Evolutionary conservation across 2,113 vertebrate species (phyloP).

Genomic region (Indicator indicator): DNA sequence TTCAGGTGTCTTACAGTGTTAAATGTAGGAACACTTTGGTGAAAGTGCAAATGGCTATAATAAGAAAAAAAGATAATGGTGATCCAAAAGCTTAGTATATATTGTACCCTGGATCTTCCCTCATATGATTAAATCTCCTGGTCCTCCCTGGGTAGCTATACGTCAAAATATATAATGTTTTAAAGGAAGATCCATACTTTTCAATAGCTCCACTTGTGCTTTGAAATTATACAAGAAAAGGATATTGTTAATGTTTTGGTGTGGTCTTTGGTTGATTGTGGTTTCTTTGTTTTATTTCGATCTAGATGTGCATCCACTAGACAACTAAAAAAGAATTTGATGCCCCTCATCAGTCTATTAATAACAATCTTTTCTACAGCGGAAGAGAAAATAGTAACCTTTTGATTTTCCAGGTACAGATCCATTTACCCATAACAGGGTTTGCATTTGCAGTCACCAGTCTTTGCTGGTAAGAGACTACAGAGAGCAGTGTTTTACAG

Average conservation of each 20-base stretch:
- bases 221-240: neutral
- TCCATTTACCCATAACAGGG: neutral
- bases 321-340: neutral
- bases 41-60: neutral
- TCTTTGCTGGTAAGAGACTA: neutral
- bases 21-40: neutral
- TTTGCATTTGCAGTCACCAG: neutral
- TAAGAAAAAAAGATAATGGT: neutral
- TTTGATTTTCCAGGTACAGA: neutral
- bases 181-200: neutral
- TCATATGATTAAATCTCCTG: neutral
- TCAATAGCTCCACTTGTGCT: neutral
- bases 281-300: neutral
- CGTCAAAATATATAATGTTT: neutral
- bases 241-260: neutral
- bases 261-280: neutral
- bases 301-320: neutral
- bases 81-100: neutral
- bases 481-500: neutral
- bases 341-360: neutral
- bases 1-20: neutral
- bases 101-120: neutral
- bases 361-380: neutral
- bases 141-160: neutral
- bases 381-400: neutral